Conservation (phyloP, 2,797 vertebrate genomes). For the Tragopan temminckii region DNA sequence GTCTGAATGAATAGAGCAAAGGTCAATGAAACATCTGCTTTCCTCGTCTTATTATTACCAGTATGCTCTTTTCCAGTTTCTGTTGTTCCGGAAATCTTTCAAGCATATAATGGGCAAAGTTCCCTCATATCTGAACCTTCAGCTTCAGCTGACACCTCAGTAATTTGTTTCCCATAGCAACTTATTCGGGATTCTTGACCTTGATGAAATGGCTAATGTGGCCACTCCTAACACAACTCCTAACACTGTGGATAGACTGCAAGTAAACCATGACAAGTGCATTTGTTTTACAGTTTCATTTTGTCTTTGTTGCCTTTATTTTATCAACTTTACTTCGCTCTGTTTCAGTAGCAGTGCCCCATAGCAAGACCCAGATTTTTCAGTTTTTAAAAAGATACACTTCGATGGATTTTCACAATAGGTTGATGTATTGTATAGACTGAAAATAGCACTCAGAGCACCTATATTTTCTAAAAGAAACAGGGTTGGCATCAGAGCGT, state of each 20-base stretch:
- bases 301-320: conserved; percentile 10
- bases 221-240: conserved; percentile 28
- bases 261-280: background rate
- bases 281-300: background rate
- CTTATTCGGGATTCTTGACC: conserved; percentile 68
- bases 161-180: conserved; percentile 79
- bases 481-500: background rate
- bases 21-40: conserved; percentile 73
- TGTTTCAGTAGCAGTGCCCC: background rate
- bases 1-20: conserved; percentile 9
- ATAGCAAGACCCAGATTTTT: background rate
- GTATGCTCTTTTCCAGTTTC: conserved; percentile 52
- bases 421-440: background rate
- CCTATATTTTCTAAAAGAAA: background rate
- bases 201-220: conserved; percentile 65
- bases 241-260: rapidly evolving
- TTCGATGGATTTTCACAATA: background rate
- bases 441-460: rapidly evolving
- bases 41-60: conserved; percentile 53
- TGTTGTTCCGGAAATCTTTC: conserved; percentile 69
- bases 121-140: conserved; percentile 68
- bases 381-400: background rate
- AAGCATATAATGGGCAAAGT: conserved; percentile 77
- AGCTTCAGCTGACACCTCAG: conserved; percentile 65
- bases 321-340: background rate